A percentile compares a stretch with the other conserved stretches of the same genome.
Evolutionary conservation across 2,888 invertebrate species (phyloP).

Genomic region (Drosophila crucigera): DNA sequence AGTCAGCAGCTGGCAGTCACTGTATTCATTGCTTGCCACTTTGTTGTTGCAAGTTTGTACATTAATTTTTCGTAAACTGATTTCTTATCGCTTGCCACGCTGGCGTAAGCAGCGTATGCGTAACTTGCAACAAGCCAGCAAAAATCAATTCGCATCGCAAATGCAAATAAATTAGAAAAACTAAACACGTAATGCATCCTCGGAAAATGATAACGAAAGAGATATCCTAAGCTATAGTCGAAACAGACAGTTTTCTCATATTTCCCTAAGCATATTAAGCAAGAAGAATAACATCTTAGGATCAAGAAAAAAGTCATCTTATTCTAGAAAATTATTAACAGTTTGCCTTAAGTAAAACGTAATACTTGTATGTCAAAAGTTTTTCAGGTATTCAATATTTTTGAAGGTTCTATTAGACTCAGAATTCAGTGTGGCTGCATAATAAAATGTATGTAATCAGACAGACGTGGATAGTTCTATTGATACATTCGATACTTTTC

Average conservation of each 20-base stretch:
- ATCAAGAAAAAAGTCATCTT: background rate
- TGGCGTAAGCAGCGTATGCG: constrained; percentile 66
- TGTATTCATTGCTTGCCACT: constrained; percentile 18
- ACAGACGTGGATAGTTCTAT: background rate
- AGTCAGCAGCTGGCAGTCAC: constrained; percentile 40
- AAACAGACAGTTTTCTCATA: background rate
- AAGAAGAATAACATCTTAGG: background rate
- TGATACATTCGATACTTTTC: background rate
- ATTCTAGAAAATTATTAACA: background rate
- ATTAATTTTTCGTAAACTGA: constrained; percentile 69
- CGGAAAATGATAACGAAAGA: rapidly evolving
- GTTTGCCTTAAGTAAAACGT: background rate
- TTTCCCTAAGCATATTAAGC: background rate
- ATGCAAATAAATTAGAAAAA: constrained; percentile 64
- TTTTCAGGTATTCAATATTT: no score
- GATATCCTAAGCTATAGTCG: constrained; percentile 12
- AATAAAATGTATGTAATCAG: background rate
- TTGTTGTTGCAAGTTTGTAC: constrained; percentile 47
- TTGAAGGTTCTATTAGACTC: background rate
- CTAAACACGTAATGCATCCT: constrained; percentile 17
- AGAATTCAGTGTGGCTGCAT: background rate
- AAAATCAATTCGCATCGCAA: constrained; percentile 65
- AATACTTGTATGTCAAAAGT: background rate
- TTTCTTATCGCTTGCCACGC: constrained; percentile 67
- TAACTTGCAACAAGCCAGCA: constrained; percentile 59